These are phyloP conservation scores for Thamnaconus septentrionalis DNA, from an alignment of 2,113 vertebrate genomes.

Conservation along the genomic window DNA sequence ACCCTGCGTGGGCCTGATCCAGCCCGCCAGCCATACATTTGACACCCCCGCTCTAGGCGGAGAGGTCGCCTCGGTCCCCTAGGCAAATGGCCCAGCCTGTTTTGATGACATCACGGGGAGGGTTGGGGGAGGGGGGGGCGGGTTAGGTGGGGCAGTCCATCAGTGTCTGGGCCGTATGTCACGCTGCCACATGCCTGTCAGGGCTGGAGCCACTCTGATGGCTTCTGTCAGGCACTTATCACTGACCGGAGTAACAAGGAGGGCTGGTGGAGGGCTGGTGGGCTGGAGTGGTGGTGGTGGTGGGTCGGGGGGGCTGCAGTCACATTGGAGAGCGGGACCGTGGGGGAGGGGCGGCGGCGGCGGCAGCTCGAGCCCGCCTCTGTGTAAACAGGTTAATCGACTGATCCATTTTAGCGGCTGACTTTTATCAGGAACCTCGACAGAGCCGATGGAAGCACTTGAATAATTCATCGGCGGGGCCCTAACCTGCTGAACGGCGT, in stretches of 20 bases:
- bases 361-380: conserved; percentile 69
- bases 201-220: conserved; percentile 64
- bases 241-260: conserved; percentile 49
- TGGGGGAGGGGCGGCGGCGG: conserved; percentile 52
- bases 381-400: conserved; percentile 93
- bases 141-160: conserved; percentile 64
- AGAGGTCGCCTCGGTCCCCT: conserved; percentile 18
- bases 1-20: too few species aligned
- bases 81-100: conserved; percentile 31
- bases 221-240: conserved; percentile 81
- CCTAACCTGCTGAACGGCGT: conserved; percentile 84
- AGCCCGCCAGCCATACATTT: too few species aligned
- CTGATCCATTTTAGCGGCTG: conserved; percentile 91
- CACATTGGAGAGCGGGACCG: conserved; percentile 33
- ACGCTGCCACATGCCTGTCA: conserved; percentile 71
- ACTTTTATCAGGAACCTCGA: conserved; percentile 89
- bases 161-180: conserved; percentile 66
- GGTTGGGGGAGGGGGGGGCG: conserved; percentile 42
- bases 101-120: conserved; percentile 64
- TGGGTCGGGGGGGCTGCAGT: neutral
- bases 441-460: conserved; percentile 85
- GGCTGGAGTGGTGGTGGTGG: too few species aligned
- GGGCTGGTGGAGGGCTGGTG: conserved; percentile 34
- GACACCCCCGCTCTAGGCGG: conserved; percentile 17
- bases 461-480: conserved; percentile 91